phyloP scores from a whole-genome alignment of 2,888 invertebrate species.

The Hermodice carunculata region DNA sequence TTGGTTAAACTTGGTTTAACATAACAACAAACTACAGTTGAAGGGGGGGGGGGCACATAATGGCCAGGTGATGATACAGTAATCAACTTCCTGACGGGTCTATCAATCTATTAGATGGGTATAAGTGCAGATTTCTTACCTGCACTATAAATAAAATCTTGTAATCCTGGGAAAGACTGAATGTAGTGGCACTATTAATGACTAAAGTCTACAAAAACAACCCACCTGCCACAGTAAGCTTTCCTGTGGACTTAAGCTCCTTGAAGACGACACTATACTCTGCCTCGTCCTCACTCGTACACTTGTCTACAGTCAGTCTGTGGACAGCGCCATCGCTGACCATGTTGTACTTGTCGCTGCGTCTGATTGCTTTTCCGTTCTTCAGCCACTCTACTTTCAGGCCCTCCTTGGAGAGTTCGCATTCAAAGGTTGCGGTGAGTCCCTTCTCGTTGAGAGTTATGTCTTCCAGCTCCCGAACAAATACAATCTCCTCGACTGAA shows the following conservation, averaged over 20 bases:
- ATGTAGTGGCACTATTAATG: too few relatives aligned
- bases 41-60: too few relatives aligned
- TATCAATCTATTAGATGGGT: too few relatives aligned
- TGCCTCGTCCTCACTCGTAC: slow-evolving; percentile 59
- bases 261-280: slow-evolving; percentile 53
- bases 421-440: slow-evolving; percentile 73
- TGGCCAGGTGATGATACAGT: too few relatives aligned
- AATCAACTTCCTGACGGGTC: too few relatives aligned
- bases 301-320: slow-evolving; percentile 51
- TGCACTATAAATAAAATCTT: too few relatives aligned
- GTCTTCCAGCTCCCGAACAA: slow-evolving; percentile 60
- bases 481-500: slow-evolving; percentile 62
- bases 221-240: slow-evolving; percentile 61
- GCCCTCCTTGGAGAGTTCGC: slow-evolving; percentile 84
- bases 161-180: too few relatives aligned
- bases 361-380: slow-evolving; percentile 44
- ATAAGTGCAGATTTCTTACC: too few relatives aligned
- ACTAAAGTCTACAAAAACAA: too few relatives aligned
- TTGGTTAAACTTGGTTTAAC: too few relatives aligned
- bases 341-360: slow-evolving; percentile 35
- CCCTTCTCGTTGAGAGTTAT: slow-evolving; percentile 57
- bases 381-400: slow-evolving; percentile 84
- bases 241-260: slow-evolving; percentile 57
- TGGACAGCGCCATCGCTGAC: slow-evolving; percentile 35
- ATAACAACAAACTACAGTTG: too few relatives aligned